These are phyloP conservation scores for Drosophila maculinotata DNA, from an alignment of 2,888 invertebrate species.

Conservation along the genomic window DNA sequence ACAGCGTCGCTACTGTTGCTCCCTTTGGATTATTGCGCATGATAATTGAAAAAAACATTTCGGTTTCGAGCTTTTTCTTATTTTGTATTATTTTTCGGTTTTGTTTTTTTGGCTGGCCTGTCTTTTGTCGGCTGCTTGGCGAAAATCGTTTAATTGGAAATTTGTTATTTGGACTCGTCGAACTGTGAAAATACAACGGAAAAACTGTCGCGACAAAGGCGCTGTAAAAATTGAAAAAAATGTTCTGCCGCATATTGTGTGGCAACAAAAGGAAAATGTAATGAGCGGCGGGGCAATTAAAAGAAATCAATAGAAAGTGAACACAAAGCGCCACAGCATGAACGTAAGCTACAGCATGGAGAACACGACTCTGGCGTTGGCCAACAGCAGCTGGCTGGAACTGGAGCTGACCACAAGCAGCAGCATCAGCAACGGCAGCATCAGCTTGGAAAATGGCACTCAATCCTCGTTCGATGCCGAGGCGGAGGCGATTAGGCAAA, in stretches of 20 bases:
- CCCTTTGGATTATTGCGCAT: slow-evolving; percentile 54
- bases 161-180: slow-evolving; percentile 60
- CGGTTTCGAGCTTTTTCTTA: not conserved
- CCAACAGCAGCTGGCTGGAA: slow-evolving; percentile 16
- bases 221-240: slow-evolving; percentile 41
- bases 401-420: not conserved
- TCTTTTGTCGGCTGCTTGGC: slow-evolving; percentile 37
- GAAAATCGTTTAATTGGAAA: slow-evolving; percentile 67
- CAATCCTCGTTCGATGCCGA: too few species aligned
- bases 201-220: slow-evolving; percentile 28
- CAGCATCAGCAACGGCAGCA: slow-evolving; percentile 12
- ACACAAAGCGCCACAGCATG: slow-evolving; percentile 11
- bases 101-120: slow-evolving; percentile 4
- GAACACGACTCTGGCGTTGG: slow-evolving; percentile 18
- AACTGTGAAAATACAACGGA: slow-evolving; percentile 57
- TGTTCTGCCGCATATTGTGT: slow-evolving; percentile 38
- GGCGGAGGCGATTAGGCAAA: slow-evolving; percentile 46
- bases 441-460: slow-evolving; percentile 24
- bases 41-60: slow-evolving; percentile 60
- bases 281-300: slow-evolving; percentile 31
- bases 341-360: slow-evolving; percentile 33
- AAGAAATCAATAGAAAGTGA: slow-evolving; percentile 35
- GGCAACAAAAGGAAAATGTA: slow-evolving; percentile 53
- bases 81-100: not conserved
- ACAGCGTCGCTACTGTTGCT: slow-evolving; percentile 22